Evolutionary conservation across 2,797 vertebrate genomes (phyloP), one percentile per base, ranked within the genome.

Genomic region (Microchirus variegatus): DNA sequence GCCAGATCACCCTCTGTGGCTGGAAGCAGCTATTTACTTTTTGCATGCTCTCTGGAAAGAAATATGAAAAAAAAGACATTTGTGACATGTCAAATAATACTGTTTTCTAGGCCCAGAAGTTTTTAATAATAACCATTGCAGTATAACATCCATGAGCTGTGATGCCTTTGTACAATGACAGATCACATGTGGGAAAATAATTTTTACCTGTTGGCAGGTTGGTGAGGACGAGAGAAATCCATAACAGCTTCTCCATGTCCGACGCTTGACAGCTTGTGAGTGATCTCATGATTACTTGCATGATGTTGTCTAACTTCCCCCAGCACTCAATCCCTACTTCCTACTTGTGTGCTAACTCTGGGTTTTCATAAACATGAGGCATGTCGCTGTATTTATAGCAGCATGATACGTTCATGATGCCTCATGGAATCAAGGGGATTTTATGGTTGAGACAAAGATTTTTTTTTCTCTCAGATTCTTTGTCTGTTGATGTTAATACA

Each of bases 171-270:
- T 15, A 10, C 4, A 19, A 31, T 15, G 1, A 49, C 22, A 22
- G 3, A 50, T 5, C 11, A 4, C 18, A 47, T 19, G 45, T 9
- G 11, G 9, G n/a, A 16, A 46, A 46, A 47, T 18, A 17, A 52
- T 17, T 58, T 66, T 73, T 81, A 91, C 90, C 81, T 77, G 40
- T 75, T 41, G 51, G 44, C 43, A 78, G 51, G 12, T 58, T 64
- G 18, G 44, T 31, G 4, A 89, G 50, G 16, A 83, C 50, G 19
- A 90, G 44, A 53, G 58, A 76, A 57, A 77, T 36, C 67, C 78
- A 78, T 51, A 86, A n/a, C 54, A 69, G 48, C 18, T 9, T 8
- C n/a, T 70, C 55, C 86, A 90, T 91, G 61, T 84, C 69, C 48
- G 50, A 9, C 8, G 57, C 49, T 46, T 22, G 17, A 73, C 38